phyloP scores from a whole-genome alignment of 2,113 vertebrate genomes.

The Clarias gariepinus region DNA sequence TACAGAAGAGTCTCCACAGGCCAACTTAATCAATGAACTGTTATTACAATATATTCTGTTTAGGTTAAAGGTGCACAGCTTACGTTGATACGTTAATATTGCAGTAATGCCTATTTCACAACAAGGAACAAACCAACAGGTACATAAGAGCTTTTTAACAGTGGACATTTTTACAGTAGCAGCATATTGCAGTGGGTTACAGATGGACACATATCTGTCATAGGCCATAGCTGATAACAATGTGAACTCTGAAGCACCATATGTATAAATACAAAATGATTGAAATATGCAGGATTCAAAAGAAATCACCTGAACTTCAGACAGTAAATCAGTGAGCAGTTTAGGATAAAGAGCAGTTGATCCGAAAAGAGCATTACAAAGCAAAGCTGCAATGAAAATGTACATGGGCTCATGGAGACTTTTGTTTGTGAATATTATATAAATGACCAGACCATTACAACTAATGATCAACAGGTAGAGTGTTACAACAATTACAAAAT shows the following conservation, averaged over 20 bases:
- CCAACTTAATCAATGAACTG: neutral
- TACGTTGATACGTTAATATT: neutral
- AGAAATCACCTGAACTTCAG: neutral
- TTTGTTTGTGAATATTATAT: constrained; percentile 6
- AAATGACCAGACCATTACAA: constrained; percentile 13
- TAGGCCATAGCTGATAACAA: no score
- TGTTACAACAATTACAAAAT: neutral
- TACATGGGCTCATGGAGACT: constrained; percentile 19
- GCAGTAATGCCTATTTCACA: neutral
- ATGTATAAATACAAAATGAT: no score
- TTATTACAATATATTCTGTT: constrained; percentile 18
- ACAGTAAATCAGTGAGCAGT: constrained; percentile 3
- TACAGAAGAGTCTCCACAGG: constrained; percentile 7
- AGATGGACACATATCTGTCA: no score
- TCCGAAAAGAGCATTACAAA: constrained; percentile 1
- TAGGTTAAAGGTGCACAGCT: constrained; percentile 4
- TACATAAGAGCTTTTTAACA: constrained; percentile 20
- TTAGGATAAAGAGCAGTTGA: neutral
- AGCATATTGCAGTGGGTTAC: constrained; percentile 26
- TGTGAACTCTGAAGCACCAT: no score
- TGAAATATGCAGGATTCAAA: neutral
- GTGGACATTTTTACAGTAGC: constrained; percentile 2
- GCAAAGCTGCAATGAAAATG: no score
- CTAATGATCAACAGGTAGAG: neutral
- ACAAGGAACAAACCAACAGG: neutral